Percentiles rank a stretch among this genome's conserved stretches.
Conservation (phyloP, 2,888 invertebrate species). For the Pseudoips prasinana region DNA sequence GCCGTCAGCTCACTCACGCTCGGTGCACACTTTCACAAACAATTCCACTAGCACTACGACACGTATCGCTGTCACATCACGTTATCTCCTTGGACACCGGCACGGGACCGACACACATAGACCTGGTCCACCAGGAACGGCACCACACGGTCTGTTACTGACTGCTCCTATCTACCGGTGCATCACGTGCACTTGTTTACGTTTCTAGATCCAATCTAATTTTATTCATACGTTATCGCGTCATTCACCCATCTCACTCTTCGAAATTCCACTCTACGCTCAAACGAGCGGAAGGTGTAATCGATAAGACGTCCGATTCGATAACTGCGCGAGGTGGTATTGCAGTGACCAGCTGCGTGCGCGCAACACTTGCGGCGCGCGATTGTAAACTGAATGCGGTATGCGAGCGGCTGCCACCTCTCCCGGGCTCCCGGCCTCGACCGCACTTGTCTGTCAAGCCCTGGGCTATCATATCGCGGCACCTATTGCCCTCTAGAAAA, state of each 20-base stretch:
- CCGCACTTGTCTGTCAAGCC: slow-evolving; percentile 57
- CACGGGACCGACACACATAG: slow-evolving; percentile 50
- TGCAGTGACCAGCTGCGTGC: slow-evolving; percentile 64
- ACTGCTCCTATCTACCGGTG: slow-evolving; percentile 43
- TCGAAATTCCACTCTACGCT: slow-evolving; percentile 46
- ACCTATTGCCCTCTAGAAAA: slow-evolving; percentile 71
- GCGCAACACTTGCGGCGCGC: slow-evolving; percentile 75
- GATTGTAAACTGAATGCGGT: slow-evolving; percentile 70
- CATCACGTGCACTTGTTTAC: slow-evolving; percentile 54
- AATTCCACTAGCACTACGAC: slow-evolving; percentile 73
- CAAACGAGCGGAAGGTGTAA: slow-evolving; percentile 49
- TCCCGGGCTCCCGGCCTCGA: slow-evolving; percentile 73
- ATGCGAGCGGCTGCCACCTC: slow-evolving; percentile 63
- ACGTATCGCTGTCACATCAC: slow-evolving; percentile 78
- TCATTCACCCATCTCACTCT: slow-evolving; percentile 54
- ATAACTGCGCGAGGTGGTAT: slow-evolving; percentile 48
- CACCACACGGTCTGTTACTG: slow-evolving; percentile 66
- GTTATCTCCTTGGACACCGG: slow-evolving; percentile 68
- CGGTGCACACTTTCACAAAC: slow-evolving; percentile 79
- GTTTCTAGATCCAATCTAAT: slow-evolving; percentile 44
- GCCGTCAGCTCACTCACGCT: slow-evolving; percentile 65
- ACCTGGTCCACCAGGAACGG: slow-evolving; percentile 48
- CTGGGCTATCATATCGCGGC: slow-evolving; percentile 66
- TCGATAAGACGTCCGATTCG: slow-evolving; percentile 60
- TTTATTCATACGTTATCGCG: slow-evolving; percentile 41